Evolutionary conservation across 1,140 invertebrate species (phyloP), one percentile per base, ranked within the genome.

Genomic region (Hycleus cichorii): DNA sequence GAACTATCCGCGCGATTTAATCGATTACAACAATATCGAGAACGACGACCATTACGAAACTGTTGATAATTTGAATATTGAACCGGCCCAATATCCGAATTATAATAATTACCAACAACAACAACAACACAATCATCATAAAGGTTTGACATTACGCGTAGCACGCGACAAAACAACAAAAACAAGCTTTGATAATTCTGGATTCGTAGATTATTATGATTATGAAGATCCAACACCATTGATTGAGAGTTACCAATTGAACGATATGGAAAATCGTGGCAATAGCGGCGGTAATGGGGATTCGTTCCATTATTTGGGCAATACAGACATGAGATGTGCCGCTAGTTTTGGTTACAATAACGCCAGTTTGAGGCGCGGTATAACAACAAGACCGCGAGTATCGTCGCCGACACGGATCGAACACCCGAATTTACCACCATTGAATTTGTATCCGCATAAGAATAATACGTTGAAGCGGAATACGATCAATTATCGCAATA

Each of bases 381-480:
- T 55, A 12, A 57, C 59, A 7, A 51, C 67, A 12, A 64, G 74
- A 51, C 80, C 80, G 0, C 73, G 83, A 10, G 87, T 90, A 0
- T 88, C 88, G 8, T 88, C 87, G 1, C 87, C 89, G 0, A 89
- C 87, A 1, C 78, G 86, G 60, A 89, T 90, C 62, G 88, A 90
- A 67, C 81, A 89, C 66, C 88, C 87, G 0, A 90, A 90, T 72
- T 74, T 90, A 44, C 87, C 82, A 3, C 87, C 87, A 3, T 66
- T 89, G 11, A 89, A 89, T 67, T 76, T 89, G 2, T 83, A 88
- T 67, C 85, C 85, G 5, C 78, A 68, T 42, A 65, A 68, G 25
- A 64, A 51, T 27, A 66, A 60, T 49, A 72, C 70, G 12, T 59
- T 72, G 46, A 71, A 69, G 49, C 62, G 60, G 44, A 66, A 63